Evolutionary conservation across 2,888 invertebrate species (phyloP), one percentile per base, ranked within the genome.

Genomic region (Dendrolimus pini): DNA sequence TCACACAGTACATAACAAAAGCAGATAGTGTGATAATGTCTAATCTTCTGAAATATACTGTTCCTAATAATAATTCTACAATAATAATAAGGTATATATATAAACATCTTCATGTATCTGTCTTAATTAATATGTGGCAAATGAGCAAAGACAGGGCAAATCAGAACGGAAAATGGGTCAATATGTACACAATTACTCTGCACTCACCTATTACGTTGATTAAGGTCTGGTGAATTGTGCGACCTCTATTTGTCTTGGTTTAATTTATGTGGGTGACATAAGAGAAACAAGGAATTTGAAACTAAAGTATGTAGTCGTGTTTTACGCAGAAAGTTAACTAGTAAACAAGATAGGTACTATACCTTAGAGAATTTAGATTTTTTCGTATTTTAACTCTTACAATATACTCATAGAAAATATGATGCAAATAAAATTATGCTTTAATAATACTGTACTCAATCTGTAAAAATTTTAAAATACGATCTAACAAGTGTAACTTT

Each of bases 201-300:
- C 66, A 59, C 53, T 55, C 55, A 57, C 58, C 62, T 60, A 62
- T 62, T 58, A 61, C 62, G 62, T 62, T 61, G 61, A 61, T 61
- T 59, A 54, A 57, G 59, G 61, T 58, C 56, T 14, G 53, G 55
- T 61, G 61, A 60, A 62, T 62, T 62, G 62, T 65, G 65, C 66
- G 59, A 65, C 62, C 61, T 58, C 62, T 64, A 67, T 65, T 61
- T 65, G 64, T 61, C 60, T 62, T 54, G 47, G 54, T 61, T 59
- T 64, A 67, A 65, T 65, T 56, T 67, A 65, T 68, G 68, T 58
- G 64, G 64, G 64, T 61, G 64, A 58, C 60, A 59, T 61, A 65
- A 54, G 58, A 41, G 41, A 18, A 53, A 41, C 13, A 14, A 53
- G 7, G 53, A 13, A 53, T 41, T 56, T 8, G 12, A 41, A 56